Evolutionary conservation across 2,888 invertebrate genomes (phyloP).

Genomic region (Miltochrista miniata): DNA sequence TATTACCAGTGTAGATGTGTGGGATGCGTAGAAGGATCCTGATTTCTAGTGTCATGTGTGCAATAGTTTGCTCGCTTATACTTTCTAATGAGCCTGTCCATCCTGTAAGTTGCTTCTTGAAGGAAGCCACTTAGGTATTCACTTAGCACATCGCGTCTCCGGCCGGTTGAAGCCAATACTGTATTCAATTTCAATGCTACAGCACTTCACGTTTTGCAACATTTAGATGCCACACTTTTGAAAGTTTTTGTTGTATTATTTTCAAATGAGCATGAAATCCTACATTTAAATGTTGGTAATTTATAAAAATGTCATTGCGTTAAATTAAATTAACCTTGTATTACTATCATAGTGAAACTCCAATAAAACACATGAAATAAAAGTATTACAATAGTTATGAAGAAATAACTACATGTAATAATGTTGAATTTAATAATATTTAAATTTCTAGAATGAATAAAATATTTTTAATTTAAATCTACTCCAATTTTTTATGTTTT

Average conservation of each 20-base stretch:
- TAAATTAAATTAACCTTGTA: background rate
- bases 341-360: background rate
- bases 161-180: no score
- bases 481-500: no score
- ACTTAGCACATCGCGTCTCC: slow-evolving; percentile 37
- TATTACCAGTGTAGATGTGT: no score
- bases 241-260: slow-evolving; percentile 30
- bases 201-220: no score
- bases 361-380: background rate
- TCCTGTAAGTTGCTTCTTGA: slow-evolving; percentile 49
- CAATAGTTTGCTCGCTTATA: slow-evolving; percentile 54
- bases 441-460: no score
- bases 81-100: slow-evolving; percentile 61
- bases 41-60: slow-evolving; percentile 14
- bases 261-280: slow-evolving; percentile 30
- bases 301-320: slow-evolving; percentile 7
- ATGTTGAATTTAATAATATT: no score
- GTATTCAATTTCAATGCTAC: no score
- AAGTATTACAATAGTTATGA: background rate
- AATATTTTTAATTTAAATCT: no score
- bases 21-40: no score
- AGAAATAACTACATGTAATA: background rate
- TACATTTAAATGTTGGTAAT: no score
- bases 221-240: slow-evolving; percentile 19
- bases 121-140: slow-evolving; percentile 50